These are phyloP conservation scores for Cyprinodon diabolis DNA, from an alignment of 2,797 vertebrate genomes.

Conservation along the genomic window DNA sequence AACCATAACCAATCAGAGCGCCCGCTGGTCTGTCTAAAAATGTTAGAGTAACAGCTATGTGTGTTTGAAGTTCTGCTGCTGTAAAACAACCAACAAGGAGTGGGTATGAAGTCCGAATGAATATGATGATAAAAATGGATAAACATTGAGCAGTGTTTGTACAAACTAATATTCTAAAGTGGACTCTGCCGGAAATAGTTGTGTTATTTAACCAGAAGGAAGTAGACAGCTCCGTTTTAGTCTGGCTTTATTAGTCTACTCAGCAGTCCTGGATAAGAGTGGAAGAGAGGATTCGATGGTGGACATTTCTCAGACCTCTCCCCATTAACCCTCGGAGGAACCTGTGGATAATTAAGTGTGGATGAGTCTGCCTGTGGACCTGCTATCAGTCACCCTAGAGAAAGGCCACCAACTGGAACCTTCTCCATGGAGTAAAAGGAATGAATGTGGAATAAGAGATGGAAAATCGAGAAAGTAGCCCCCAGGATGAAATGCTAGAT, in stretches of 20 bases:
- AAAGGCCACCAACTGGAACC: conserved; percentile 68
- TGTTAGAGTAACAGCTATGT: conserved; percentile 40
- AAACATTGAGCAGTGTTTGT: conserved; percentile 39
- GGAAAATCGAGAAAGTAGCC: conserved; percentile 37
- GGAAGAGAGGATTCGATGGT: conserved; percentile 20
- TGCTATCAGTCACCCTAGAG: conserved; percentile 67
- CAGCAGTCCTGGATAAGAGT: conserved; percentile 20
- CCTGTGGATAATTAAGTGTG: conserved; percentile 74
- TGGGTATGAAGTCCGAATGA: conserved; percentile 51
- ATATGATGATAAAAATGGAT: conserved; percentile 50
- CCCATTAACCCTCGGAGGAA: conserved; percentile 55
- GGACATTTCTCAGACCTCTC: conserved; percentile 42
- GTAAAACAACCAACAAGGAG: conserved; percentile 40
- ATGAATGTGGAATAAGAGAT: conserved; percentile 52
- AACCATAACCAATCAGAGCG: conserved; percentile 64
- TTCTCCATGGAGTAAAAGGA: conserved; percentile 42
- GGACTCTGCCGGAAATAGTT: conserved; percentile 8
- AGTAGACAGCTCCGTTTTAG: conserved; percentile 12
- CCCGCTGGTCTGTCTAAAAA: conserved; percentile 59
- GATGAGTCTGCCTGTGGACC: conserved; percentile 58
- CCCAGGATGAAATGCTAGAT: conserved; percentile 46
- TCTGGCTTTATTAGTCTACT: conserved; percentile 29
- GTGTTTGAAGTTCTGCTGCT: conserved; percentile 55
- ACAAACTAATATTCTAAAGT: conserved; percentile 31
- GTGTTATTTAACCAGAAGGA: conserved; percentile 34